phyloP scores from a whole-genome alignment of 2,888 invertebrate species.

The Ptychoptera contaminata region DNA sequence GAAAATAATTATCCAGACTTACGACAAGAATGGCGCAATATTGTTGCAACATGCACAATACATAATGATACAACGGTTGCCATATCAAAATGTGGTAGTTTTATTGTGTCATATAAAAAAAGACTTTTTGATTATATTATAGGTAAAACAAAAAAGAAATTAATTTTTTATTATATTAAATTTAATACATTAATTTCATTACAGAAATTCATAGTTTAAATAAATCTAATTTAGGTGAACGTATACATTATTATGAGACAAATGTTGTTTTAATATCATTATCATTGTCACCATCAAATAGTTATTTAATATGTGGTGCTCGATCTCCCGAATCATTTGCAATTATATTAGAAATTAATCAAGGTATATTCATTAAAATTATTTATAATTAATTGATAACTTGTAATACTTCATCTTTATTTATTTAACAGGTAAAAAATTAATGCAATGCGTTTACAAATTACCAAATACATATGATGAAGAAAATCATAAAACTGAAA shows the following conservation, averaged over 20 bases:
- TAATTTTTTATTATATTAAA: too few species aligned
- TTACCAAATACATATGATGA: too few species aligned
- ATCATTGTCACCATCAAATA: slow-evolving; percentile 3
- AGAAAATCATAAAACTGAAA: background rate
- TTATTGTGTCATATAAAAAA: slow-evolving; percentile 3
- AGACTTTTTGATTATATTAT: background rate
- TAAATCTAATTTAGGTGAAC: slow-evolving; percentile 1
- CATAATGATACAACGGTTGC: slow-evolving; percentile 5
- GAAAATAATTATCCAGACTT: background rate
- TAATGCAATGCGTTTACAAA: too few species aligned
- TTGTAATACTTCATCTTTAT: background rate
- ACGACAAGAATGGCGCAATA: slow-evolving; percentile 3
- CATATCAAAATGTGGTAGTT: slow-evolving; percentile 4
- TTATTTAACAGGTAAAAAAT: background rate
- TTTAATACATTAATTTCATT: background rate
- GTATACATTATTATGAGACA: background rate
- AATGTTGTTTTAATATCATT: slow-evolving; percentile 1
- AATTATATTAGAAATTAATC: slow-evolving; percentile 1
- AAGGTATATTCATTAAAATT: background rate
- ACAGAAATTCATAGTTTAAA: slow-evolving; percentile 3
- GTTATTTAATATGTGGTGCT: slow-evolving; percentile 1
- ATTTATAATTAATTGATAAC: too few species aligned
- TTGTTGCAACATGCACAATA: slow-evolving; percentile 1
- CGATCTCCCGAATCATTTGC: background rate
- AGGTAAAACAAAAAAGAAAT: background rate